Base-by-base conservation (phyloP, 2,797 vertebrate species). In the Allobates femoralis region DNA sequence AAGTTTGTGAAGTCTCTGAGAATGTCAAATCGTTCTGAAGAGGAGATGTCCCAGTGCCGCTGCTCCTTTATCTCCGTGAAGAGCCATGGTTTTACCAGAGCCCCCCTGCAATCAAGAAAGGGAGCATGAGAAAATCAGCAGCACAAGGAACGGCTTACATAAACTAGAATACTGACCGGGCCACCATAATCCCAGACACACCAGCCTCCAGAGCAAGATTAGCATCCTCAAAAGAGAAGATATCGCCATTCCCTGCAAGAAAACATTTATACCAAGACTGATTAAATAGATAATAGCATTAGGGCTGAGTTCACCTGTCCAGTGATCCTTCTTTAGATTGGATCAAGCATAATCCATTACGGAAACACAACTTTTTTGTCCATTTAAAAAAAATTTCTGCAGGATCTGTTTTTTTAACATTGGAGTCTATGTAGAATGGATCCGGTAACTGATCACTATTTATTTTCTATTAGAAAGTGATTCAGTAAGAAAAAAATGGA, bases 11-110 rank as follows among this genome's bases (percentile, higher is more conserved):
- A 99, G 80, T 98, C 97, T 58, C 90, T 93, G 26, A 99, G 94
- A 90, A 97, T 88, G 83, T 96, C 96, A 28, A 99, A 92, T 0
- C 98, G 94, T 91, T 99, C 97, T 0, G 89, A 78, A 0, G 98
- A 98, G 0, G 98, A 97, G 90, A 99, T 98, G 87, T 99, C 98
- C 98, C 98, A 99, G 90, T 99, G 96, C 18, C 97, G 92, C 90
- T 92, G 95, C 88, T 99, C 98, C 90, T 99, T 99, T 83, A 99
- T 97, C 91, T 99, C 98, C 0, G 97, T 99, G 92, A 99, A 99
- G 81, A 99, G 94, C 98, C 98, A 99, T 0, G 98, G 98, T 89
- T 99, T 99, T 86, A 99, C 96, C 78, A 99, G 95, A 0, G 98
- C 98, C 0, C 98, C 98, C 41, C 98, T 99, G 90, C 0, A 80